phyloP scores from a whole-genome alignment of 2,888 invertebrate genomes.

The Limnephilus marmoratus region DNA sequence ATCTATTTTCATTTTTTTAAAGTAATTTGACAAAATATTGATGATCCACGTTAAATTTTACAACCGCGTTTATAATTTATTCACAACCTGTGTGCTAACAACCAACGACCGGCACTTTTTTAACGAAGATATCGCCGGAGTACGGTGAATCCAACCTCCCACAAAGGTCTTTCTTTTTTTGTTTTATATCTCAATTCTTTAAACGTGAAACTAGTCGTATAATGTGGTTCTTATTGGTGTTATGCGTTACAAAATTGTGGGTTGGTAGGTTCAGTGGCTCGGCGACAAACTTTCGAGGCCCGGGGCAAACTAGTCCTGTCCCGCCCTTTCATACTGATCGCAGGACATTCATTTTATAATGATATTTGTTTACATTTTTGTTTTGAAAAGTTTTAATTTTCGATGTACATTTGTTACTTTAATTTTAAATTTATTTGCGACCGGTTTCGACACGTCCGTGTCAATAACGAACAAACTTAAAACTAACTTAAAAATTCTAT shows the following conservation, averaged over 20 bases:
- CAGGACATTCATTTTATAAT: too few relatives aligned
- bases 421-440: too few relatives aligned
- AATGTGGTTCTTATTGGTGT: not conserved
- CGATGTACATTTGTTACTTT: too few relatives aligned
- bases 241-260: not conserved
- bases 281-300: not conserved
- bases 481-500: too few relatives aligned
- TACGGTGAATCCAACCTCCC: not conserved
- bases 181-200: not conserved
- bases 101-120: not conserved
- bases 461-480: too few relatives aligned
- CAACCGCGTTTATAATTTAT: not conserved
- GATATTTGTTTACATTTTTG: too few relatives aligned
- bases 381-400: too few relatives aligned
- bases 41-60: not conserved
- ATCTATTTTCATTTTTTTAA: not conserved
- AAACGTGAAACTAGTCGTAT: not conserved
- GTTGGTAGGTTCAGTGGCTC: not conserved
- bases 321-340: too few relatives aligned
- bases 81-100: not conserved
- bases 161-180: not conserved
- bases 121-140: not conserved
- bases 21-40: slow-evolving; percentile 2
- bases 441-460: too few relatives aligned
- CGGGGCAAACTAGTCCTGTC: not conserved